Evolutionary conservation across 2,113 vertebrate genomes (phyloP).

Genomic region (pig (Sus scrofa)): T2T-Sscrofa CM000819.6:38598001-38598500

Average conservation of each 20-base stretch:
- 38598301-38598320: too few species aligned
- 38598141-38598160: neutral
- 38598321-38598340: too few species aligned
- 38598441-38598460: too few species aligned
- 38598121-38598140: neutral
- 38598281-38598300: neutral
- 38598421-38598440: too few species aligned
- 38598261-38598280: neutral
- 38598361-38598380: too few species aligned
- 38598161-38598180: neutral
- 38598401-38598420: too few species aligned
- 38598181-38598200: slow-evolving; percentile 18
- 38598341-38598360: too few species aligned
- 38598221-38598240: neutral
- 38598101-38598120: neutral
- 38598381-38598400: too few species aligned
- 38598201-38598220: neutral
- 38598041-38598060: neutral
- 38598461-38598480: too few species aligned
- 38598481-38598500: too few species aligned
- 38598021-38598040: too few species aligned
- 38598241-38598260: neutral
- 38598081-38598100: neutral
- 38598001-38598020: too few species aligned
- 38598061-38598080: neutral